Base-by-base conservation (phyloP, 2,888 invertebrate genomes). In the Drosophila quinaria region DNA sequence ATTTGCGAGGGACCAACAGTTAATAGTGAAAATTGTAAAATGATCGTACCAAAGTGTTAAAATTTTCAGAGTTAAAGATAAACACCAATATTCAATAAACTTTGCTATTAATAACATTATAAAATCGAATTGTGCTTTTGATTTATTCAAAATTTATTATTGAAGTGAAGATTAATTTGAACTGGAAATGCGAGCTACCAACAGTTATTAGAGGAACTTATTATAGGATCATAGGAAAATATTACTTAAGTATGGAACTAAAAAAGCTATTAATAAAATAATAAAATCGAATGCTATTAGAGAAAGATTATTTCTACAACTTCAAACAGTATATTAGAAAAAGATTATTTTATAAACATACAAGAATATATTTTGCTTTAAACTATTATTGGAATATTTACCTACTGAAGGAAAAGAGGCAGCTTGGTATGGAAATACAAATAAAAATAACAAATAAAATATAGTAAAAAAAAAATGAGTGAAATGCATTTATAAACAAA, bases 1-100 rank as follows among this genome's bases (percentile, higher is more conserved):
- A 31, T 31, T 15, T 8, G 37, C 61, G 70, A 55, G 76, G 64
- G 69, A 15, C 17, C 44, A 52, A 47, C 37, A 35, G 19, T 41
- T 33, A 22, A 3, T 60, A 13, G 6, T 44, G 31, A 11, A 37
- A 54, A 19, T 19, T 17, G 29, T 13, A n/a, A 4, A 4, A 11
- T 19, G 5, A 15, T 39, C 19, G 22, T 1, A 3, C 19, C 2
- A 19, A 2, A 42, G 3, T 42, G 2, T 22, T 11, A 8, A 11
- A 37, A 22, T 33, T 9, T 22, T 17, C 2, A 1, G 29, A 29
- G 8, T 2, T 0, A 29, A 8, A 49, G 10, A 15, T 4, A 1
- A 17, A 29, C 1, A 29, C 3, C 3, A 9, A 47, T 22, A 22
- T 6, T 4, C 1, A 44, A 22, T 11, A 1, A 11, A 42, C 4